phyloP scores from a whole-genome alignment of 1,140 invertebrate species.

The Brachionus koreanus region DNA sequence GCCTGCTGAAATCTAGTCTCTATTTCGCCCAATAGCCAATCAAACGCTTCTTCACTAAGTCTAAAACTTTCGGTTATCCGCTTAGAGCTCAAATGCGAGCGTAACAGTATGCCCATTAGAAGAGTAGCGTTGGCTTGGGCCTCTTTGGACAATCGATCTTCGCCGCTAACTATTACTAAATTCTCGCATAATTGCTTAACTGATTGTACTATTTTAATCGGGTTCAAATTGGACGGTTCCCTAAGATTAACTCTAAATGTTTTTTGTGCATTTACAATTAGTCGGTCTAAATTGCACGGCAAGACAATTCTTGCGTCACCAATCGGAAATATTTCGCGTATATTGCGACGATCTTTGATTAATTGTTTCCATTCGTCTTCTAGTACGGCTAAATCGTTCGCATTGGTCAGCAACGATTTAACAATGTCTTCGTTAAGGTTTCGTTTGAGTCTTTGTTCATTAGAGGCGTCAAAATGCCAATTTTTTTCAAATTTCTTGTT shows the following conservation, averaged over 20 bases:
- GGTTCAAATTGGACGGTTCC: constrained; percentile 85
- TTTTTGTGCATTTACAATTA: constrained; percentile 99
- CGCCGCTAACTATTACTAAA: constrained; percentile 71
- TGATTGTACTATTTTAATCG: constrained; percentile 80
- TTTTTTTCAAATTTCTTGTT: constrained; percentile 90
- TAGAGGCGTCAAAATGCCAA: constrained; percentile 94
- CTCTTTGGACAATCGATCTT: constrained; percentile 86
- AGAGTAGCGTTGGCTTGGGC: constrained; percentile 97
- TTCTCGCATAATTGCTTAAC: constrained; percentile 51
- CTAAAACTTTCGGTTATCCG: constrained; percentile 91
- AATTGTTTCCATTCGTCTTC: constrained; percentile 94
- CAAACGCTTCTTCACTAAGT: constrained; percentile 89
- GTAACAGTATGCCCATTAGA: constrained; percentile 88
- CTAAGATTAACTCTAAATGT: constrained; percentile 97
- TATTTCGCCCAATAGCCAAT: constrained; percentile 98
- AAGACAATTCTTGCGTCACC: constrained; percentile 73
- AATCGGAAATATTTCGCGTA: constrained; percentile 70
- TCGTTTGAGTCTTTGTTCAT: constrained; percentile 70
- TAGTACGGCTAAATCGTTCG: constrained; percentile 80
- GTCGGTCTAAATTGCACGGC: constrained; percentile 92
- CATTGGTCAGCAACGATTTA: constrained; percentile 82
- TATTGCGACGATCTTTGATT: constrained; percentile 74
- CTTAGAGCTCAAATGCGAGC: constrained; percentile 79
- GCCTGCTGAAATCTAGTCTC: constrained; percentile 96
- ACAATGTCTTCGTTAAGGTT: constrained; percentile 92